A percentile compares a stretch with the other conserved stretches of the same genome.
Conservation (phyloP, 2,888 invertebrate genomes). For the Mimachlamys varia region DNA sequence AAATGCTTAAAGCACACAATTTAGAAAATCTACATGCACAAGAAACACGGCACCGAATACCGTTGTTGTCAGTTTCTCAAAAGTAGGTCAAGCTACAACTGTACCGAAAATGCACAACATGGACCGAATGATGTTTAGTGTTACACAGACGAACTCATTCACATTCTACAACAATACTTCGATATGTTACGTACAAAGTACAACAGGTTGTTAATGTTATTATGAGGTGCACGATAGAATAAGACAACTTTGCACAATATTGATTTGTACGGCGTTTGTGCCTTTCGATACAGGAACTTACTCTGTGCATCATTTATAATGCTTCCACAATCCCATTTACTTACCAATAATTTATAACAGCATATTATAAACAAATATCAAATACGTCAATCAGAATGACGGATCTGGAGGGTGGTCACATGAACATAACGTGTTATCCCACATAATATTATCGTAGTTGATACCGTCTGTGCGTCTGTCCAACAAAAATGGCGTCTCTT, state of each 20-base stretch:
- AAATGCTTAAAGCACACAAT: no score
- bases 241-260: not conserved
- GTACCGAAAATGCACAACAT: no score
- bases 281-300: constrained; percentile 10
- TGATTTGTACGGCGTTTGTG: not conserved
- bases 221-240: not conserved
- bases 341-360: constrained; percentile 36
- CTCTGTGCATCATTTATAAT: not conserved
- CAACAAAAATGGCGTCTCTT: constrained; percentile 77
- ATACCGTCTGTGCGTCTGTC: constrained; percentile 58
- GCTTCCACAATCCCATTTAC: not conserved
- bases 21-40: no score
- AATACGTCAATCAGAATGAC: constrained; percentile 32
- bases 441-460: constrained; percentile 51
- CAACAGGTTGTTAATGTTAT: not conserved
- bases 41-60: not conserved
- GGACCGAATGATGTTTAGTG: no score
- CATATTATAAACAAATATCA: not conserved
- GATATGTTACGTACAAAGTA: no score
- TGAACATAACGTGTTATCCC: constrained; percentile 53
- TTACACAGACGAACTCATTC: no score
- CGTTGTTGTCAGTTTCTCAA: not conserved
- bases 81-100: not conserved
- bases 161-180: no score
- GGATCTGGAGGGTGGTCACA: constrained; percentile 60